Evolutionary conservation across 2,113 vertebrate species (phyloP).

Genomic region (Chrysochloris asiatica): DNA sequence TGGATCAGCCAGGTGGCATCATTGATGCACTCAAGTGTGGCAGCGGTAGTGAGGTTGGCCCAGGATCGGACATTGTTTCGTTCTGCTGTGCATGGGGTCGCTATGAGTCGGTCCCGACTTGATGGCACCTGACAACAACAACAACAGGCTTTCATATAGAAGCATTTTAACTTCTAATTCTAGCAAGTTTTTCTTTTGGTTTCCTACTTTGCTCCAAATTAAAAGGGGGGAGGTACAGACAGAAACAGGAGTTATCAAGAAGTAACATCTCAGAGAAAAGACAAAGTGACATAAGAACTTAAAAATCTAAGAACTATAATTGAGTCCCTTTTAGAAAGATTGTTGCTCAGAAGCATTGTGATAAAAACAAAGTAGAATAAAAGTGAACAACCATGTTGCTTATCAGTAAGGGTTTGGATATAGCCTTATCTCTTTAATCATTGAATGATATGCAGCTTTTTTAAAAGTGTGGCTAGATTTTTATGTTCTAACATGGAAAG

Average conservation of each 20-base stretch:
- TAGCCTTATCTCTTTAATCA: not conserved
- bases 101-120: too few relatives aligned
- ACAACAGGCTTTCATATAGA: too few relatives aligned
- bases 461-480: not conserved
- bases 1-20: too few relatives aligned
- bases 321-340: conserved; percentile 40
- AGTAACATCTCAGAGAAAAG: conserved; percentile 13
- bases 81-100: not conserved
- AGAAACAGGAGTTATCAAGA: not conserved
- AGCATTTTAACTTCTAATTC: not conserved
- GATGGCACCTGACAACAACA: too few relatives aligned
- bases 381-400: not conserved
- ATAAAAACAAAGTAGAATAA: conserved; percentile 41
- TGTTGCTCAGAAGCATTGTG: conserved; percentile 16
- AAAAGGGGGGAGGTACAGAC: not conserved
- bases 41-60: too few relatives aligned
- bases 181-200: conserved; percentile 4
- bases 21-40: too few relatives aligned
- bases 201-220: conserved; percentile 37
- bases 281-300: not conserved
- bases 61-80: not conserved
- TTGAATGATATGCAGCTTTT: not conserved
- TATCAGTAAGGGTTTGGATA: not conserved
- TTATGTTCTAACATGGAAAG: conserved; percentile 2
- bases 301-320: conserved; percentile 38